These are phyloP conservation scores for Oncorhynchus tshawytscha DNA, from an alignment of 2,113 vertebrate species.

Conservation along the genomic window DNA sequence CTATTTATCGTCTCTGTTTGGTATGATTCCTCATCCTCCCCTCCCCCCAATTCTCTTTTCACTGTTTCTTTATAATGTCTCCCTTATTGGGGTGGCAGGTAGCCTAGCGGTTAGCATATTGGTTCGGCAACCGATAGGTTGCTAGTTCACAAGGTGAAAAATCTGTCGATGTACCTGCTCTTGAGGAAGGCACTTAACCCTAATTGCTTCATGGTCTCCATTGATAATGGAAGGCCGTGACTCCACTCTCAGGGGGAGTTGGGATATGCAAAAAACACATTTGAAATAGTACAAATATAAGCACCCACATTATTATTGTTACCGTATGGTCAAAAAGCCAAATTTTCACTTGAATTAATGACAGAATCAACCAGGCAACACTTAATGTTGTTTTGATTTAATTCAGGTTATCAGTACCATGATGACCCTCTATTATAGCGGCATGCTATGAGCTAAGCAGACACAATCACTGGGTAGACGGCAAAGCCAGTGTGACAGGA, in stretches of 20 bases:
- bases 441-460: constrained; percentile 55
- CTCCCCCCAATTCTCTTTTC: background rate
- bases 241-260: too few species aligned
- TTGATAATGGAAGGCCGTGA: too few species aligned
- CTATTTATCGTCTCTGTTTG: too few species aligned
- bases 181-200: too few species aligned
- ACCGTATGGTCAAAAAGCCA: background rate
- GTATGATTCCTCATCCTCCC: background rate
- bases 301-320: background rate
- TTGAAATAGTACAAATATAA: too few species aligned
- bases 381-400: constrained; percentile 60
- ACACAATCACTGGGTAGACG: constrained; percentile 57
- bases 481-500: constrained; percentile 26
- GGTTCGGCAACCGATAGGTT: too few species aligned
- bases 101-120: too few species aligned
- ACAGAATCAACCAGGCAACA: constrained; percentile 26
- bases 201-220: too few species aligned
- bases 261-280: too few species aligned
- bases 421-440: constrained; percentile 65
- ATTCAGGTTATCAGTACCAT: constrained; percentile 59
- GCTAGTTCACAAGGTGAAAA: too few species aligned
- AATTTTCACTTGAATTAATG: constrained; percentile 41
- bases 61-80: constrained; percentile 2
- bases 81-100: background rate
- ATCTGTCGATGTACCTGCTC: too few species aligned